These are phyloP conservation scores for Seriola dumerili DNA, from an alignment of 2,113 vertebrate species.

Conservation along the genomic window DNA sequence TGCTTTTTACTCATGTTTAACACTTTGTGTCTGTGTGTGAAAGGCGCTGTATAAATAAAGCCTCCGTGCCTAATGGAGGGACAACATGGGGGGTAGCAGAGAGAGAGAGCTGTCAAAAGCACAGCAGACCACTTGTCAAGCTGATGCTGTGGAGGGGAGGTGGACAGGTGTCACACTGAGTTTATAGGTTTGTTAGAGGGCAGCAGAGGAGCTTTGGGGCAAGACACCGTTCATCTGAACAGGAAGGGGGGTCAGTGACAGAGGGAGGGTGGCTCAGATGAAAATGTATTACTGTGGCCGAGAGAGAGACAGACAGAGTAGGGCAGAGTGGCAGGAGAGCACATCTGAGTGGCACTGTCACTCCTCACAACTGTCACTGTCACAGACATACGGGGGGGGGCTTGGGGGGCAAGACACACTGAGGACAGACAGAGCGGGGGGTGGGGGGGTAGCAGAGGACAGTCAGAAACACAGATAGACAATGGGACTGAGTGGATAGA, in stretches of 20 bases:
- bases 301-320: conserved; percentile 9
- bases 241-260: background rate
- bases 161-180: conserved; percentile 43
- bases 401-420: too few relatives aligned
- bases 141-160: background rate
- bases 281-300: background rate
- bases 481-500: too few relatives aligned
- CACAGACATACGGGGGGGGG: background rate
- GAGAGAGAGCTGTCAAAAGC: conserved; percentile 9
- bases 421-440: background rate
- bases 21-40: background rate
- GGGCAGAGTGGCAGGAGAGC: background rate
- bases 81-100: background rate
- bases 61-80: too few relatives aligned
- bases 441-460: background rate
- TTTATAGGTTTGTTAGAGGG: conserved; percentile 25
- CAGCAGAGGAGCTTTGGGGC: conserved; percentile 1
- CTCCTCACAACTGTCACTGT: conserved; percentile 25
- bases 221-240: background rate
- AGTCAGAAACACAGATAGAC: background rate
- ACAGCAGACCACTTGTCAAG: conserved; percentile 12
- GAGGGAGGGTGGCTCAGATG: background rate
- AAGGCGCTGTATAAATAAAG: background rate
- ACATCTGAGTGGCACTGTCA: conserved; percentile 44
- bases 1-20: too few relatives aligned